Evolutionary conservation across 2,888 invertebrate species (phyloP), one percentile per base, ranked within the genome.

Genomic region (Catocala fraxini): DNA sequence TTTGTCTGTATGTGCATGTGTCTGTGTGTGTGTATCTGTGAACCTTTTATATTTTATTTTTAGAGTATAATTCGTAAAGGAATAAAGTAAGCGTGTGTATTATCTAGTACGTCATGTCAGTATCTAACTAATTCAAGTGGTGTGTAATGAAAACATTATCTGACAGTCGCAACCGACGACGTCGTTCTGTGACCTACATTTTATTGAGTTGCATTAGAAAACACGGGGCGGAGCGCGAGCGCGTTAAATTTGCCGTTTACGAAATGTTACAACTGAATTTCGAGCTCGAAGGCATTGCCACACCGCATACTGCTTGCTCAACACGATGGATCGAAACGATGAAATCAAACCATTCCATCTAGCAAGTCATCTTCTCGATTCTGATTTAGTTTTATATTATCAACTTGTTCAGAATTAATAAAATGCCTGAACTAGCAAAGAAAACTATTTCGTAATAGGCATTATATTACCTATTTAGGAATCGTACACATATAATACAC

Each of bases 191-290:
- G 92, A 90, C 92, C 93, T 80, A 93, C 88, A 92, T 93, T 89
- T 85, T 83, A 84, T 83, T 83, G 83, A 88, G 88, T 92, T 92
- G 91, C 91, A 90, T 89, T 91, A 90, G 88, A 92, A 90, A 91
- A 90, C 85, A 89, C 87, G 86, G 88, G 89, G 89, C 91, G 88
- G 89, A 84, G 86, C 88, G 86, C 89, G 86, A 87, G 88, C 88
- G 91, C 88, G 89, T 89, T 90, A 89, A 91, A 91, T 92, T 92
- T 88, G 89, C 89, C 87, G 91, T 92, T 93, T 92, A 91, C 93
- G 90, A 93, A 93, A 93, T 88, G 88, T 89, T 90, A 90, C 88
- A 89, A 90, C 89, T 90, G 87, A 92, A 92, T 93, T 92, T 92
- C 89, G 90, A 91, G 87, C 89, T 89, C 81, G 74, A 72, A 84